Evolutionary conservation across 2,888 invertebrate genomes (phyloP), one percentile per base, ranked within the genome.

Genomic region (Eulithis testata): DNA sequence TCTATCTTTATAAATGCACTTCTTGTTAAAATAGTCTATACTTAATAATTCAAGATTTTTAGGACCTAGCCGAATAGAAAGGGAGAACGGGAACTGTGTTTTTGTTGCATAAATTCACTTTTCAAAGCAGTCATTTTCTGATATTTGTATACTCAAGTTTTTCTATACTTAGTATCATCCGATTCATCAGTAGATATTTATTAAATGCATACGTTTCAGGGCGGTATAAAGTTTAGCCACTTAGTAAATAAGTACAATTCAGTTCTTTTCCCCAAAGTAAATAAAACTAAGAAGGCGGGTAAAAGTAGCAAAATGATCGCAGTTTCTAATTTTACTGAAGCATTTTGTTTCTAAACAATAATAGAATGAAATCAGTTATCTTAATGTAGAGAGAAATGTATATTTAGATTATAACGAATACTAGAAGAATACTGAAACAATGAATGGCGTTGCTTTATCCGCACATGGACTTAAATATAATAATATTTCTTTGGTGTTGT

Each of bases 1-100:
- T 85, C 86, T 89, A 89, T 88, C 77, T 85, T 89, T 91, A 91
- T 92, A 92, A 92, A 92, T 92, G 91, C 91, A 92, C 91, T 92
- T 91, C 86, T 88, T 89, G 84, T 88, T 90, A 86, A 81, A 80
- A 80, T 84, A 86, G 81, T 76, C 80, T 79, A 85, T 87, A 73
- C 81, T 87, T 85, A 79, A 76, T 68, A 76, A 76, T 74, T 77
- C 63, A 67, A 79, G 78, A 75, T 74, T 66, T 71, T 70, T 53
- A 43, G 47, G 43, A 36, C 2, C 27, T 45, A 66, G 40, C 62
- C n/a, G 9, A 69, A 66, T 66, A 60, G 9, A 62, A 55, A 61
- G 11, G 52, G 27, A 60, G 50, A 45, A 31, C 21, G 53, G 31
- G 47, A 27, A 52, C 45, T 60, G 5, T 60, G 51, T 56, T 43